Conservation (phyloP, 2,888 invertebrate species). For the Stictocephala bisonia region DNA sequence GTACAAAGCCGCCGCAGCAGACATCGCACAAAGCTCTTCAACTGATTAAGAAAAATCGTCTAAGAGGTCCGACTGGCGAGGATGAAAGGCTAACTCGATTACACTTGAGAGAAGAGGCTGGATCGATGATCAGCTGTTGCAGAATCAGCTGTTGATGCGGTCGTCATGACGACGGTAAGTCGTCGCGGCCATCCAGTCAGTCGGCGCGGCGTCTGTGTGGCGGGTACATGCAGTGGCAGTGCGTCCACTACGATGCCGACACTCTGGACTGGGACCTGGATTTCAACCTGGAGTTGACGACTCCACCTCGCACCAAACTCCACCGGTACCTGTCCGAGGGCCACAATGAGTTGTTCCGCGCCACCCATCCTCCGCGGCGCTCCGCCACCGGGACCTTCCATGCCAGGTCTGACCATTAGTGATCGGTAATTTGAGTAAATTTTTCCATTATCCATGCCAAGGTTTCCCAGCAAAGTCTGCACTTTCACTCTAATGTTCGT, state of each 20-base stretch:
- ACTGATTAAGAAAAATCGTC: too few species aligned
- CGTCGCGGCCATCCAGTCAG: slow-evolving; percentile 24
- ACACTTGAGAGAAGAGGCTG: too few species aligned
- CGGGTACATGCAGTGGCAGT: slow-evolving; percentile 41
- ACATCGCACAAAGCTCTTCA: too few species aligned
- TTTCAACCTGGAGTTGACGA: slow-evolving; percentile 53
- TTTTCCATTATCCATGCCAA: too few species aligned
- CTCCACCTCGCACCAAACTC: slow-evolving; percentile 50
- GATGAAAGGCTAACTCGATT: too few species aligned
- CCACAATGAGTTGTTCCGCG: slow-evolving; percentile 49
- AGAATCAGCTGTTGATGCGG: not conserved
- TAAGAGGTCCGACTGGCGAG: too few species aligned
- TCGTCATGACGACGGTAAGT: not conserved
- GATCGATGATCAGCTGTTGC: slow-evolving; percentile 10
- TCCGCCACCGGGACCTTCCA: slow-evolving; percentile 54
- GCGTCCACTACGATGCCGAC: slow-evolving; percentile 37
- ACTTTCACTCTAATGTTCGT: too few species aligned
- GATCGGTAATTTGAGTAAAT: too few species aligned
- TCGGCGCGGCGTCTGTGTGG: slow-evolving; percentile 29
- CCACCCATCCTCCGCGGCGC: slow-evolving; percentile 50
- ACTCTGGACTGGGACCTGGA: slow-evolving; percentile 56
- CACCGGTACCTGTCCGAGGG: slow-evolving; percentile 56
- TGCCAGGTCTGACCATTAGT: too few species aligned
- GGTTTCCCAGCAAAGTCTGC: too few species aligned
- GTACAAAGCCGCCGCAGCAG: too few species aligned